Percentiles rank a stretch among this genome's conserved stretches.
Conservation (phyloP, 2,113 vertebrate species). For the Coryphaenoides rupestris region DNA sequence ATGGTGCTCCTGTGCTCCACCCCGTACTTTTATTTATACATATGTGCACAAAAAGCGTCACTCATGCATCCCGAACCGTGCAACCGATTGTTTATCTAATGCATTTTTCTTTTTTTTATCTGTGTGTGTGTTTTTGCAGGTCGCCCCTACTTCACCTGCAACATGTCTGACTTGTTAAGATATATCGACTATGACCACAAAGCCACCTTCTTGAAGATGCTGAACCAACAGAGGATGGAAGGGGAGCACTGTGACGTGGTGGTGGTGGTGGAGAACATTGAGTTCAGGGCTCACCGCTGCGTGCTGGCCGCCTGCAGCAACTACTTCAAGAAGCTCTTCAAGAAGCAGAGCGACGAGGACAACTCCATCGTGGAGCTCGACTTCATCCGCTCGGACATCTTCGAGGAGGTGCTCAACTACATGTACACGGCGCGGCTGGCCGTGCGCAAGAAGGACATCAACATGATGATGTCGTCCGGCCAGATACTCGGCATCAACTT, state of each 20-base stretch:
- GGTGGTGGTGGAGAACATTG: constrained; percentile 94
- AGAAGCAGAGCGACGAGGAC: constrained; percentile 92
- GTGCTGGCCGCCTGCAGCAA: constrained; percentile 93
- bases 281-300: constrained; percentile 91
- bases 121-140: constrained; percentile 60
- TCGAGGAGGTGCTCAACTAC: constrained; percentile 93
- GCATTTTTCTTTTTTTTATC: not conserved
- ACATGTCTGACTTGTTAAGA: constrained; percentile 95
- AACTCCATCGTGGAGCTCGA: constrained; percentile 95
- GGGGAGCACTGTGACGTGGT: constrained; percentile 95
- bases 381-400: constrained; percentile 94
- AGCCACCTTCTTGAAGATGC: constrained; percentile 92
- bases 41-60: not conserved
- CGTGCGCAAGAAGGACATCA: constrained; percentile 92
- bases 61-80: too few species aligned
- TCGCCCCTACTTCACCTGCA: constrained; percentile 78
- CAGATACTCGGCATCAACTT: constrained; percentile 92
- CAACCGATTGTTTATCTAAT: not conserved
- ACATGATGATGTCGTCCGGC: constrained; percentile 94
- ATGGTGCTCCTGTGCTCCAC: constrained; percentile 36
- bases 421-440: constrained; percentile 94
- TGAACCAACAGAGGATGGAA: constrained; percentile 92
- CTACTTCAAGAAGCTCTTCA: constrained; percentile 96
- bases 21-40: constrained; percentile 33
- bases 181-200: constrained; percentile 97